Conservation (phyloP, 2,888 invertebrate species). For the Heliconius erato region DNA sequence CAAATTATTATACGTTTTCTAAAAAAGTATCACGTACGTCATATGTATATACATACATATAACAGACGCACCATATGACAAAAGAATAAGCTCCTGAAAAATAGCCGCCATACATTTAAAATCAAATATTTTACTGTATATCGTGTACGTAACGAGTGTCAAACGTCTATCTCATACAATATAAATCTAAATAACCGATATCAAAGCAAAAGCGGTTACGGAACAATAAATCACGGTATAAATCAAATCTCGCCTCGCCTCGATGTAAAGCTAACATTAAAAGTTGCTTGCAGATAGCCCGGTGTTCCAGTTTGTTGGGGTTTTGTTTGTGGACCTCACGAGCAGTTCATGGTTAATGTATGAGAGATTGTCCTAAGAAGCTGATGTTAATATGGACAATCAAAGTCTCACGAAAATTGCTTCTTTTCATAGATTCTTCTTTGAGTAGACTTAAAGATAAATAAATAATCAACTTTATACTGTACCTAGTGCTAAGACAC, state of each 20-base stretch:
- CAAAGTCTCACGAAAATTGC: neutral
- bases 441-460: too few relatives aligned
- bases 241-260: conserved; percentile 51
- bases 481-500: too few relatives aligned
- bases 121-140: conserved; percentile 4
- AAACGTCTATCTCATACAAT: conserved; percentile 31
- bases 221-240: conserved; percentile 63
- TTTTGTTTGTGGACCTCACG: conserved; percentile 64
- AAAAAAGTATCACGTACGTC: too few relatives aligned
- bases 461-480: too few relatives aligned
- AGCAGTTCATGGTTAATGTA: conserved; percentile 62
- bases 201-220: conserved; percentile 55
- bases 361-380: conserved; percentile 40
- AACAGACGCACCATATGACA: too few relatives aligned
- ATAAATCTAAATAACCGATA: conserved; percentile 49
- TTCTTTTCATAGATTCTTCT: neutral
- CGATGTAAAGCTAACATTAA: conserved; percentile 63
- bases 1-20: too few relatives aligned
- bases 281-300: conserved; percentile 61
- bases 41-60: too few relatives aligned
- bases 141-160: conserved; percentile 17
- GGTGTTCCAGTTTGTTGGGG: conserved; percentile 76
- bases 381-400: neutral
- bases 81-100: neutral
- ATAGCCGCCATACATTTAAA: conserved; percentile 12